phyloP scores from a whole-genome alignment of 2,797 vertebrate genomes.

The Streptopelia turtur region DNA sequence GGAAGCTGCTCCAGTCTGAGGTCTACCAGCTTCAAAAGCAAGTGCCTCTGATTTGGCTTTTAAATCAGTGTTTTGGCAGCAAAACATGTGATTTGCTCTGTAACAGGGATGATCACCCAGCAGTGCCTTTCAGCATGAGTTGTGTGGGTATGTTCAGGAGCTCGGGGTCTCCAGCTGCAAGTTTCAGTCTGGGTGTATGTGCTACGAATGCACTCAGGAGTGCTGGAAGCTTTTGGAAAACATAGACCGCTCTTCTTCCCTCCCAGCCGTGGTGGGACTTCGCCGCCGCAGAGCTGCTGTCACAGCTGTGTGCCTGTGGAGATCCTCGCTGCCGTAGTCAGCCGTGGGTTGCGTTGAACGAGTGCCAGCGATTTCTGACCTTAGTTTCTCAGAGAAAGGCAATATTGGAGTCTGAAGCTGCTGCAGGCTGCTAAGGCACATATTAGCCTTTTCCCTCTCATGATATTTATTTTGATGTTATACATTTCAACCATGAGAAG shows the following conservation, averaged over 20 bases:
- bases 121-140: not conserved
- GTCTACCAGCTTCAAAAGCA: not conserved
- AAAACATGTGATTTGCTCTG: not conserved
- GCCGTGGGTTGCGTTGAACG: rapidly evolving
- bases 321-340: not conserved
- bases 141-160: not conserved
- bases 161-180: not conserved
- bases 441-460: not conserved
- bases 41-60: not conserved
- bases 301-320: not conserved
- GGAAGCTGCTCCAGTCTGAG: not conserved
- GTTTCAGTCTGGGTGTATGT: not conserved
- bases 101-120: not conserved
- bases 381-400: not conserved
- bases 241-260: not conserved
- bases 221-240: not conserved
- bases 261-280: not conserved
- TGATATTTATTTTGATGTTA: not conserved
- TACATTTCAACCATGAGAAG: not conserved
- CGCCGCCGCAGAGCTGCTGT: not conserved
- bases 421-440: not conserved
- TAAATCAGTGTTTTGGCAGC: not conserved
- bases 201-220: rapidly evolving
- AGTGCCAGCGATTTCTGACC: not conserved
- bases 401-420: not conserved